Conservation (phyloP, 2,113 vertebrate species). For the Daubentonia madagascariensis region DNA sequence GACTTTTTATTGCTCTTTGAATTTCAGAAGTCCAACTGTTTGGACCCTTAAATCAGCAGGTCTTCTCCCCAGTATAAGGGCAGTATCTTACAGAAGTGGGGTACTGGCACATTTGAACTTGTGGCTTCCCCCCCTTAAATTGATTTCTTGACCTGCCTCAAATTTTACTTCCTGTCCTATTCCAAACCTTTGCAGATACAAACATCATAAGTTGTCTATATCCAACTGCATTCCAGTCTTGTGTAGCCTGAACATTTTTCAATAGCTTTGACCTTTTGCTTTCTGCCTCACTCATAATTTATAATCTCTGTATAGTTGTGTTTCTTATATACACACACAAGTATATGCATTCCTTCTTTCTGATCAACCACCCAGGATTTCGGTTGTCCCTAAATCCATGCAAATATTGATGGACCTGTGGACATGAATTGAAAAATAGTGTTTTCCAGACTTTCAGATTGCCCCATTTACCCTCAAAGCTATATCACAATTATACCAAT, state of each 20-base stretch:
- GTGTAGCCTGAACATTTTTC: not conserved
- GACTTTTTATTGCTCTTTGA: not conserved
- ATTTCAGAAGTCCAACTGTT: not conserved
- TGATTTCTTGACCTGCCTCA: not conserved
- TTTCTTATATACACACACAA: not conserved
- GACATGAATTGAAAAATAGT: not conserved
- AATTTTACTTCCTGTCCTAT: not conserved
- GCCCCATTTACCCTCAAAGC: not conserved
- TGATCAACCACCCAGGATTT: not conserved
- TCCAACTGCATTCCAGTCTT: not conserved
- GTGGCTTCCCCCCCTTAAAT: not conserved
- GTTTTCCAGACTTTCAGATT: not conserved
- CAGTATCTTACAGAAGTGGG: not conserved
- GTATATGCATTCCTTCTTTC: not conserved
- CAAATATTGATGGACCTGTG: not conserved
- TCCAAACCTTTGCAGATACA: not conserved
- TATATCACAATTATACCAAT: not conserved
- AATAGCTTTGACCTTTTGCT: not conserved
- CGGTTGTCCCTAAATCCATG: not conserved
- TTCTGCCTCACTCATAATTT: not conserved
- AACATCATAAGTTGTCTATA: not conserved
- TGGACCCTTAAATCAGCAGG: not conserved
- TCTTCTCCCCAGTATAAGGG: not conserved
- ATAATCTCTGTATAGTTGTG: not conserved
- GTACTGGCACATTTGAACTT: not conserved